Base-by-base conservation (phyloP, 1,140 invertebrate genomes). In the Coenobita brevimanus region DNA sequence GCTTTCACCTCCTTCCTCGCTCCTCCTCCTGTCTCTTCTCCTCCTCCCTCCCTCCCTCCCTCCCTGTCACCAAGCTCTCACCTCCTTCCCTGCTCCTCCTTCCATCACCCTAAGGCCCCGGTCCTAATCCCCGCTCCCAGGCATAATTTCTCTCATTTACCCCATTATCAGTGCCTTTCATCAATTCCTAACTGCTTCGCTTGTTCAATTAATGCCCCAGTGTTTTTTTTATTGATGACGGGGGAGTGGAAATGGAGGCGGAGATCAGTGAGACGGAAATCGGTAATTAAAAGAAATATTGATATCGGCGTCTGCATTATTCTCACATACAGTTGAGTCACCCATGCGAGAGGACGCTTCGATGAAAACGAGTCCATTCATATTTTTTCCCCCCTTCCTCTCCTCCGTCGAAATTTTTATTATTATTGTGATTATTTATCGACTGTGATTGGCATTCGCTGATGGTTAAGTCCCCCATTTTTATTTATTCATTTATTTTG, bases 201-300 rank as follows among this genome's bases (percentile, higher is more conserved):
- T 87, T 41, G 84, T 87, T 87, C 84, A 87, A 87, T 87, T 87
- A 87, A 87, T 87, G 76, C 84, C 84, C 76, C 43, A 41, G 62
- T 71, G 75, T 80, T 43, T 54, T 46, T 83, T 57, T 81, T 64
- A 27, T 81, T n/a, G 33, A 33, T 81, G 57, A 64, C 62, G 62
- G 30, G 69, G 71, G 27, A 75, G 64, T 38, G 82, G 71, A 41
- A 87, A 80, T 87, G 76, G 84, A 87, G 79, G 64, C 80, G 76
- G 60, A 54, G 79, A 80, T 78, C 84, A 57, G 57, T 43, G 76
- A 76, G 69, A 87, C 84, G 76, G 54, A 67, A 87, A 87, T 87
- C 84, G 46, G 84, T 87, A 87, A 87, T 87, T 87, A 87, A 87
- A 87, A 87, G 84, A 87, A 87, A 87, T 87, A 87, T 87, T 87